phyloP scores from a whole-genome alignment of 2,113 vertebrate species.

The Coturnix japonica region DNA sequence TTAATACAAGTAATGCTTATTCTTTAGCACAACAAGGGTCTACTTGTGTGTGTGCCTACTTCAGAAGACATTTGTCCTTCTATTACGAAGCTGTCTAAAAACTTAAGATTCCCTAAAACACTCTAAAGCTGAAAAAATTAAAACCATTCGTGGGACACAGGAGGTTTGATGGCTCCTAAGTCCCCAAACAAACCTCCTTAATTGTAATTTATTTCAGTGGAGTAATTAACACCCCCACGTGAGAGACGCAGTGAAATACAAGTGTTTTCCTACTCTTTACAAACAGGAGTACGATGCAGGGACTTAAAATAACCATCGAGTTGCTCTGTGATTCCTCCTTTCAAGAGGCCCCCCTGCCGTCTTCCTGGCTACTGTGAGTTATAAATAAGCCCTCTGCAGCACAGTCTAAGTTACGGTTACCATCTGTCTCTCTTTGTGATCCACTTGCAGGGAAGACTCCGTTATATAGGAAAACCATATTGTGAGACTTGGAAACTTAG shows the following conservation, averaged over 20 bases:
- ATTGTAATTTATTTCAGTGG: not conserved
- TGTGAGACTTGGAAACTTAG: constrained; percentile 12
- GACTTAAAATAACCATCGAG: not conserved
- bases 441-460: constrained; percentile 26
- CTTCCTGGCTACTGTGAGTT: constrained; percentile 15
- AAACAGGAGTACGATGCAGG: not conserved
- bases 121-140: not conserved
- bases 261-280: not conserved
- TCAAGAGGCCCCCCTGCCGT: constrained; percentile 13
- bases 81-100: not conserved
- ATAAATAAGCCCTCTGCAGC: constrained; percentile 63
- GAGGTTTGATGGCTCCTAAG: not conserved
- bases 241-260: not conserved
- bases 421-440: constrained; percentile 64
- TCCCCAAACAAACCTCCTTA: not conserved
- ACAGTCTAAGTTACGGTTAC: not conserved
- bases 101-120: not conserved
- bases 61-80: not conserved
- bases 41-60: not conserved
- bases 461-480: constrained; percentile 40
- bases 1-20: not conserved
- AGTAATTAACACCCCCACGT: not conserved
- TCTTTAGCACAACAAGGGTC: rapidly evolving
- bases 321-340: constrained; percentile 10
- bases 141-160: not conserved